Conservation (phyloP, 2,888 invertebrate genomes). For the Plemyria rubiginata region DNA sequence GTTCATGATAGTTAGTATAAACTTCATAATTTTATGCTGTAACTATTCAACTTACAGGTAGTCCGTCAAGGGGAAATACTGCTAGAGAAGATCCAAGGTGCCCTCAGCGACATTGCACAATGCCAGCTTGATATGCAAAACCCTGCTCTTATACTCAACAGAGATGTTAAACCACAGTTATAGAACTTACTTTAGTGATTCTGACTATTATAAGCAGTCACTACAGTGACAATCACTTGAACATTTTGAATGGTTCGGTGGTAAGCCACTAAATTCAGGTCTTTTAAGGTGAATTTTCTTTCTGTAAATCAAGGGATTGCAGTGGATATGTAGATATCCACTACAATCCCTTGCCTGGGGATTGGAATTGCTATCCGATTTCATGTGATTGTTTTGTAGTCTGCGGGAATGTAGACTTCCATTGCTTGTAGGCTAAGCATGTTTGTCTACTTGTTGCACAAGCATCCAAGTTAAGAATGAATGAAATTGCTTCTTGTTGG, state of each 20-base stretch:
- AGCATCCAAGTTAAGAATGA: not conserved
- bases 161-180: conserved; percentile 74
- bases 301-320: no score
- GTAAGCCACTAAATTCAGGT: not conserved
- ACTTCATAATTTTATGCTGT: no score
- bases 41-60: conserved; percentile 72
- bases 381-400: no score
- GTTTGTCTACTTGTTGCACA: not conserved
- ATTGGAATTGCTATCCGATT: no score
- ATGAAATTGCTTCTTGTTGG: not conserved
- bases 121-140: conserved; percentile 95
- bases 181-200: conserved; percentile 51
- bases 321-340: no score
- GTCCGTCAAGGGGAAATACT: conserved; percentile 94
- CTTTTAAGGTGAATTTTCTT: no score
- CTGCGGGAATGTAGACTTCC: no score
- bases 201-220: no score
- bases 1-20: no score
- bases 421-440: not conserved
- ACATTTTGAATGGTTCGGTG: no score
- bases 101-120: conserved; percentile 96
- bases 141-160: conserved; percentile 79
- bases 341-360: no score
- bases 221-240: no score
- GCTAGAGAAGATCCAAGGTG: conserved; percentile 94